These are phyloP conservation scores for Hycleus cichorii DNA, from an alignment of 1,140 invertebrate genomes.

Conservation along the genomic window DNA sequence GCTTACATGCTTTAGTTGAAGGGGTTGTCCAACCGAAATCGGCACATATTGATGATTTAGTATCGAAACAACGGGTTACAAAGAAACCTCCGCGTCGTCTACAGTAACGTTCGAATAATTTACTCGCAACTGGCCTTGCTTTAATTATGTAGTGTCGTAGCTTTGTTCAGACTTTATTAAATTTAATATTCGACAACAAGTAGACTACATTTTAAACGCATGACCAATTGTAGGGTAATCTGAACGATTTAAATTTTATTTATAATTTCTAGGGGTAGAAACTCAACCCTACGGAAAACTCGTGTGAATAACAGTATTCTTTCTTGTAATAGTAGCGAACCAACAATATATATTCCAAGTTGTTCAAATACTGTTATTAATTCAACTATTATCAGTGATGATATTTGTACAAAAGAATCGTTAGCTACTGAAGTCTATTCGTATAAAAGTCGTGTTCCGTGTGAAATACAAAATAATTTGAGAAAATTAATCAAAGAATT, in stretches of 20 bases:
- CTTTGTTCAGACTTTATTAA: background rate
- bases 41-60: constrained; percentile 11
- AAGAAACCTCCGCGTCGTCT: background rate
- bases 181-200: background rate
- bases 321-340: background rate
- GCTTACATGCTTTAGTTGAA: constrained; percentile 3
- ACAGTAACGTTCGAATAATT: background rate
- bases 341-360: background rate
- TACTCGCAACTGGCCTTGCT: too few relatives aligned
- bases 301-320: too few relatives aligned
- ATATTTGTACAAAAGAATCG: background rate
- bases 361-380: too few relatives aligned
- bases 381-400: background rate
- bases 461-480: constrained; percentile 13
- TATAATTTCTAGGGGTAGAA: too few relatives aligned
- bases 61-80: background rate
- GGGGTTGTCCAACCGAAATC: constrained; percentile 1
- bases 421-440: background rate
- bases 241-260: too few relatives aligned
- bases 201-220: too few relatives aligned
- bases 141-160: background rate
- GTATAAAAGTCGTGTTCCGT: background rate
- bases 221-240: too few relatives aligned
- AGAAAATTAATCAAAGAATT: constrained; percentile 10
- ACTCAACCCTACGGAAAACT: too few relatives aligned